Percentiles rank a stretch among this genome's conserved stretches.
These are phyloP conservation scores for Magallana angulata DNA, from an alignment of 1,140 invertebrate genomes.

Conservation along the genomic window DNA sequence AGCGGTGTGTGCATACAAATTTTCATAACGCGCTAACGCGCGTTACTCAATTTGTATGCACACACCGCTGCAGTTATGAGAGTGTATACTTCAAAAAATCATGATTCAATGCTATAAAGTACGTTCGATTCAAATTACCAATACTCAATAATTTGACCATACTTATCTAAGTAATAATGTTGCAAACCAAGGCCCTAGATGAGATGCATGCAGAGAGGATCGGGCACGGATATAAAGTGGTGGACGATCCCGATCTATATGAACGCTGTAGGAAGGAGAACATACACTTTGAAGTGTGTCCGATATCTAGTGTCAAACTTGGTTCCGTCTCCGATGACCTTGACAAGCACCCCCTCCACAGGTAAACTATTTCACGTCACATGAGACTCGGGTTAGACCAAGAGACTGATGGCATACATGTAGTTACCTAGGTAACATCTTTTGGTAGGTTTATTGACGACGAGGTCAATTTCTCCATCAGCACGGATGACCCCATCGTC, in stretches of 20 bases:
- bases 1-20: no score
- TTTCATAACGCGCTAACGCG: no score
- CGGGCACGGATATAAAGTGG: conserved; percentile 83
- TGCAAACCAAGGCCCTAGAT: conserved; percentile 78
- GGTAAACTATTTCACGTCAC: conserved; percentile 47
- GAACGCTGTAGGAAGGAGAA: conserved; percentile 71
- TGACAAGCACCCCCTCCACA: conserved; percentile 75
- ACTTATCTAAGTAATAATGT: no score
- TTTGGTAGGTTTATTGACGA: conserved; percentile 82
- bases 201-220: conserved; percentile 82
- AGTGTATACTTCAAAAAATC: no score
- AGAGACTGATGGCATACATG: no score
- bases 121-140: no score
- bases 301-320: conserved; percentile 83
- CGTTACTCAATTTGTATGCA: no score
- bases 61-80: no score
- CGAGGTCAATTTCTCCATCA: conserved; percentile 83
- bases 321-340: conserved; percentile 78
- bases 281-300: conserved; percentile 81
- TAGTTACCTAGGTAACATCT: no score
- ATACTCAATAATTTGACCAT: no score
- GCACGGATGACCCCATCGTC: conserved; percentile 83
- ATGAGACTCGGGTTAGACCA: no score
- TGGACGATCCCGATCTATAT: conserved; percentile 81
- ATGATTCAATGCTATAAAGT: no score